phyloP scores from a whole-genome alignment of 2,113 vertebrate genomes.

The Aspiorhynchus laticeps region DNA sequence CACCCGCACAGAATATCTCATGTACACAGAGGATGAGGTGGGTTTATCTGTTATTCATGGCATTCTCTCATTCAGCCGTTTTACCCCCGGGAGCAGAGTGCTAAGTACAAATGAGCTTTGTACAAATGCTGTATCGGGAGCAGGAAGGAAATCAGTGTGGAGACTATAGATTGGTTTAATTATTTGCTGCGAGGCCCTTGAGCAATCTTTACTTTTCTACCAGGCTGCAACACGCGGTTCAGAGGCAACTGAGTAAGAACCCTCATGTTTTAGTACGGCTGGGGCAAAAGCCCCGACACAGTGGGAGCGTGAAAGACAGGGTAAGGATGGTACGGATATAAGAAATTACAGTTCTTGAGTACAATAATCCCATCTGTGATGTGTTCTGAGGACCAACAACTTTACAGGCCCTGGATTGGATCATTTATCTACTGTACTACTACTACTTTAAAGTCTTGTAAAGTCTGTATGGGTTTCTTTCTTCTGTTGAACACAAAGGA shows the following conservation, averaged over 20 bases:
- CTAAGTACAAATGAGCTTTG: conserved; percentile 33
- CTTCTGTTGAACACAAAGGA: neutral
- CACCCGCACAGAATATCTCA: conserved; percentile 19
- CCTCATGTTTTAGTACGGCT: neutral
- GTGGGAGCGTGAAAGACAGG: neutral
- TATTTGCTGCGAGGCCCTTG: conserved; percentile 25
- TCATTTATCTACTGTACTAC: neutral
- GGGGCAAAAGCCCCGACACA: neutral
- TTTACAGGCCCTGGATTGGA: neutral
- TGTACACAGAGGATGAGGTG: conserved; percentile 1
- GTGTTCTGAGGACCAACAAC: neutral
- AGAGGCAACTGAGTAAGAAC: neutral
- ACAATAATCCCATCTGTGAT: neutral
- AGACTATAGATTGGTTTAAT: conserved; percentile 42
- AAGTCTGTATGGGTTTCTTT: neutral
- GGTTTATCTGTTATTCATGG: conserved; percentile 38
- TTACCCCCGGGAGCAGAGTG: neutral
- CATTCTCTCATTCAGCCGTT: conserved; percentile 37
- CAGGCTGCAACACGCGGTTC: neutral
- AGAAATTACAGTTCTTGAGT: neutral
- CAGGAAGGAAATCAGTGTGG: conserved; percentile 31
- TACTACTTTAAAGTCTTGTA: conserved; percentile 1
- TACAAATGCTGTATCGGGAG: conserved; percentile 25
- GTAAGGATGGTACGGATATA: neutral
- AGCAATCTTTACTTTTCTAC: conserved; percentile 1